Percentiles rank a stretch among this genome's conserved stretches.
Conservation (phyloP, 2,113 vertebrate genomes). For the Oreamnos americanus region DNA sequence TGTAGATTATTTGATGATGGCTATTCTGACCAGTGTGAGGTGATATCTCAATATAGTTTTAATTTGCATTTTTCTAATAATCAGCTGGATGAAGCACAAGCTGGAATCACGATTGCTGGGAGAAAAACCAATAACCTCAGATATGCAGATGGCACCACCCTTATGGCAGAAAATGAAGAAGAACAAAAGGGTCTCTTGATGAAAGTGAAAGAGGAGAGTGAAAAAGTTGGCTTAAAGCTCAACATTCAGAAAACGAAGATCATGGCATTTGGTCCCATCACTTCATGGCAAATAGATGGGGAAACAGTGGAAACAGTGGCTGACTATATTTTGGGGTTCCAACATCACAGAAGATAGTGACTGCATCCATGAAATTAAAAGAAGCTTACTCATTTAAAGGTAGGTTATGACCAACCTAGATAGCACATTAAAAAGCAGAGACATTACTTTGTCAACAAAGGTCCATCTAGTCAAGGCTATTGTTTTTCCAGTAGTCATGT, state of each 20-base stretch:
- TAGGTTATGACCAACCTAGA: not conserved
- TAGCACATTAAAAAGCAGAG: not conserved
- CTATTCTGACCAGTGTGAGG: not conserved
- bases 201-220: not conserved
- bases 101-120: not conserved
- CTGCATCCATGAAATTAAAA: not conserved
- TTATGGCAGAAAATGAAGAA: not conserved
- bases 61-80: not conserved
- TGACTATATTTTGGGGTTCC: not conserved
- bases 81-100: not conserved
- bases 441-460: not conserved
- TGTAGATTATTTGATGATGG: not conserved
- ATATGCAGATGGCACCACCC: not conserved
- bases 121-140: not conserved
- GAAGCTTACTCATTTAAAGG: not conserved
- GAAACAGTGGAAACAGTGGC: not conserved
- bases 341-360: not conserved
- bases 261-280: not conserved
- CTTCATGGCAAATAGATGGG: not conserved
- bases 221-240: not conserved
- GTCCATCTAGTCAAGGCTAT: not conserved
- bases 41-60: not conserved
- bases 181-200: not conserved
- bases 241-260: not conserved
- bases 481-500: not conserved